Evolutionary conservation across 2,797 vertebrate genomes (phyloP), one percentile per base, ranked within the genome.

Genomic region (Poecilia wingei): DNA sequence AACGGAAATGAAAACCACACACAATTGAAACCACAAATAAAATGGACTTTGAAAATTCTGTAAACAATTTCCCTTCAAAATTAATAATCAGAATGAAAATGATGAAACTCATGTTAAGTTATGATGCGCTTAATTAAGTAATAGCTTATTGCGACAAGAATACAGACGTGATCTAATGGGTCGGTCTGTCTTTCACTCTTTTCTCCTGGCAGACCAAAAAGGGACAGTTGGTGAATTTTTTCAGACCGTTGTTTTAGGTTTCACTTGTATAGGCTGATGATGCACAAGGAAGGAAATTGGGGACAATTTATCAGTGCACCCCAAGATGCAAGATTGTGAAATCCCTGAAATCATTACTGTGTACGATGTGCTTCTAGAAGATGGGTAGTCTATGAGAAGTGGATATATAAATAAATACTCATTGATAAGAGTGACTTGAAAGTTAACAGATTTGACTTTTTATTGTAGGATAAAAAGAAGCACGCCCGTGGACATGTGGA

Each of bases 321-420:
- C 25, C 25, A n/a, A 55, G 8, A n/a, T 55, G n/a, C 1, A 31
- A 31, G 28, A 59, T 59, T 1, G 28, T 57, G n/a, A 28, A n/a
- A 57, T 28, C 6, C 53, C 45, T 13, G 45, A 46, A 46, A 46
- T 46, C 12, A 46, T 12, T 13, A 46, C 45, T 46, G 45, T 13
- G 75, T 98, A 96, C 87, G 93, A 93, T 76, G 89, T 91, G 61
- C 96, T 98, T 76, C 93, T 97, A 1, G 90, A 98, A 97, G 96
- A 97, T 98, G 94, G 7, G 66, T 43, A 2, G 75, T 76, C 7
- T 25, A 8, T 66, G 2, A 66, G 6, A 66, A 12, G 4, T 36
- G 25, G 49, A 8, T 9, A 2, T 14, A 41, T 2, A 61, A 39
- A 8, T 28, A 16, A 41, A 2, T 55, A 13, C 36, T 7, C 7